Conservation (phyloP, 2,113 vertebrate genomes). For the Octodon degus region DNA sequence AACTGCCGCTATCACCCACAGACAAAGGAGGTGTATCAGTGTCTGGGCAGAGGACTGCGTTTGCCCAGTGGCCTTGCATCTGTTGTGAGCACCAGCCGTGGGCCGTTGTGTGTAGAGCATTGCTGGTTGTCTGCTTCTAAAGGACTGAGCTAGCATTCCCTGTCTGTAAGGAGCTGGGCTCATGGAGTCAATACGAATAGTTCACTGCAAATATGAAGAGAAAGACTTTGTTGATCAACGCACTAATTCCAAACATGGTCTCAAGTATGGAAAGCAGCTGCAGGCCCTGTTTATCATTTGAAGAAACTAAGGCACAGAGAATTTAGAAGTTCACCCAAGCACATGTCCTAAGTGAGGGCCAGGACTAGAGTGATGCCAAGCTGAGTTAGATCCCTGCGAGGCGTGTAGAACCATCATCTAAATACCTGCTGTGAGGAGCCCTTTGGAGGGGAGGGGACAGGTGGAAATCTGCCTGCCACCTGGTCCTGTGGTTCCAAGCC, state of each 20-base stretch:
- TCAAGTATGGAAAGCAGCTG: not conserved
- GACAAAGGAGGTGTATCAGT: conserved; percentile 53
- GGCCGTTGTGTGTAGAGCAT: not conserved
- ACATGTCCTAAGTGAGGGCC: too few species aligned
- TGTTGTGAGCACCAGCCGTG: not conserved
- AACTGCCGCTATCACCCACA: conserved; percentile 53
- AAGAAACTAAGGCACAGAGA: not conserved
- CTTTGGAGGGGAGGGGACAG: not conserved
- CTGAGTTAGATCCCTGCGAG: not conserved
- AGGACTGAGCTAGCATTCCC: not conserved
- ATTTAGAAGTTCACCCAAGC: not conserved
- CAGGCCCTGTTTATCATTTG: not conserved
- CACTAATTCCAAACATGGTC: not conserved
- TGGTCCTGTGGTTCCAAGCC: not conserved
- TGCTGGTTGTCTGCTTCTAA: not conserved
- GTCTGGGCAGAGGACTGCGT: conserved; percentile 26
- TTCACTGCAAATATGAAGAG: too few species aligned
- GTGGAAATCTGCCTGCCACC: not conserved
- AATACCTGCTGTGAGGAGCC: not conserved
- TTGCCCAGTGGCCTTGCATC: conserved; percentile 14
- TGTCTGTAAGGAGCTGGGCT: not conserved
- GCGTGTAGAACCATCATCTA: not conserved
- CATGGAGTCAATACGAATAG: not conserved
- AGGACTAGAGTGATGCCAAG: not conserved
- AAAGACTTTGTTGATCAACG: not conserved